Conservation (phyloP, 2,113 vertebrate species). For the Pogona vitticeps region DNA sequence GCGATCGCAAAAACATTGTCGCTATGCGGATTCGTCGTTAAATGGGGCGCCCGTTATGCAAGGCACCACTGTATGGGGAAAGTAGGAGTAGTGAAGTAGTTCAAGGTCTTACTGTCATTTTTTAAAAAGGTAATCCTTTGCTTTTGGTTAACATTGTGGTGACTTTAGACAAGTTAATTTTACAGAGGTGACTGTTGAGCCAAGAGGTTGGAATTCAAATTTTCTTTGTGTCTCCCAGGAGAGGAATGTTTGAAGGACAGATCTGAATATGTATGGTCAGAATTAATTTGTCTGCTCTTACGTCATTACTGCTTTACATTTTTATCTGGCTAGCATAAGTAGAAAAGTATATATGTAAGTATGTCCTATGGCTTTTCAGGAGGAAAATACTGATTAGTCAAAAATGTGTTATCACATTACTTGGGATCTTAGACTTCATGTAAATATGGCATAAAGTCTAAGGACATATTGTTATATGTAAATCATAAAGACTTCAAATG, state of each 20-base stretch:
- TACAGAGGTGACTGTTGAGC: too few relatives aligned
- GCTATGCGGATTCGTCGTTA: too few relatives aligned
- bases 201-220: background rate
- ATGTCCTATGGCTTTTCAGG: slow-evolving; percentile 1
- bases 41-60: too few relatives aligned
- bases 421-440: slow-evolving; percentile 31
- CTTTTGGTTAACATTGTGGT: background rate
- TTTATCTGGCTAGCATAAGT: background rate
- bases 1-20: too few relatives aligned
- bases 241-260: background rate
- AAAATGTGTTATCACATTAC: background rate
- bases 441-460: slow-evolving; percentile 11
- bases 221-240: too few relatives aligned
- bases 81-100: too few relatives aligned
- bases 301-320: background rate
- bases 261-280: background rate
- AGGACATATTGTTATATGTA: background rate
- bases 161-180: background rate
- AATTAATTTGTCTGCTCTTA: background rate
- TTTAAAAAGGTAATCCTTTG: background rate
- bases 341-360: background rate
- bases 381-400: background rate
- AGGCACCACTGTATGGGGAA: too few relatives aligned
- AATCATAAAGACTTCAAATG: too few relatives aligned
- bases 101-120: background rate